Base-by-base conservation (phyloP, 53 echinoderm and acorn worm genomes). In the Temnopleurus reevesii region DNA sequence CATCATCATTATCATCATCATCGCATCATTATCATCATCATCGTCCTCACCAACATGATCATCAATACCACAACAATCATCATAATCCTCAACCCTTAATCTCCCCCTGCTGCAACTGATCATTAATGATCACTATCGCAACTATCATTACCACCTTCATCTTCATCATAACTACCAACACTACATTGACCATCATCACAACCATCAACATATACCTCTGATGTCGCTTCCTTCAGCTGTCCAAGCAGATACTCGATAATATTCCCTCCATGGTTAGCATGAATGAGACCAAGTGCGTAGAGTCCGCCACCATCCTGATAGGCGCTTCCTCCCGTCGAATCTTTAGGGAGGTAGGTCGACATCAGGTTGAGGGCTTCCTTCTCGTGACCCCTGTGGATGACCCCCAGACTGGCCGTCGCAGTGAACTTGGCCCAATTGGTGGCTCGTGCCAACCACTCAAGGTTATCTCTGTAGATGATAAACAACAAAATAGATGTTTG, bases 391-490 rank as follows among this genome's bases (percentile, higher is more conserved):
- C 92, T 90, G 81, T 97, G 97, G 60, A 97, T 97, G 86, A 95
- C 94, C 61, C 97, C 97, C 8, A 97, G 92, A 49, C 95, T 97
- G 43, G 97, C 97, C 49, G 97, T 97, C 53, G 97, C 97, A 5
- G 97, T 97, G 49, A 97, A 97, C 94, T 97, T 97, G 34, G 97
- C 97, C 97, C 97, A 97, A 91, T 97, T 97, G 53, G 97, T 97
- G 45, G 97, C 97, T 44, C 97, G 81, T 21, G 95, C 91, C 34
- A 97, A 66, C 97, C 97, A 97, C 55, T 97, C 97, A 60, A 97
- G 89, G 77, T 97, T 97, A 34, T 97, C 97, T 63, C 97, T 97
- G 92, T 41, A 34, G 45, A 3, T 76, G 76, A 5, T 6, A 44
- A 31, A 15, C 7, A n/a, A n/a, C n/a, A n/a, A n/a, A n/a, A n/a